A percentile compares a stretch with the other conserved stretches of the same genome.
phyloP scores from a whole-genome alignment of 2,888 invertebrate species.

The Matsumyia berberina region DNA sequence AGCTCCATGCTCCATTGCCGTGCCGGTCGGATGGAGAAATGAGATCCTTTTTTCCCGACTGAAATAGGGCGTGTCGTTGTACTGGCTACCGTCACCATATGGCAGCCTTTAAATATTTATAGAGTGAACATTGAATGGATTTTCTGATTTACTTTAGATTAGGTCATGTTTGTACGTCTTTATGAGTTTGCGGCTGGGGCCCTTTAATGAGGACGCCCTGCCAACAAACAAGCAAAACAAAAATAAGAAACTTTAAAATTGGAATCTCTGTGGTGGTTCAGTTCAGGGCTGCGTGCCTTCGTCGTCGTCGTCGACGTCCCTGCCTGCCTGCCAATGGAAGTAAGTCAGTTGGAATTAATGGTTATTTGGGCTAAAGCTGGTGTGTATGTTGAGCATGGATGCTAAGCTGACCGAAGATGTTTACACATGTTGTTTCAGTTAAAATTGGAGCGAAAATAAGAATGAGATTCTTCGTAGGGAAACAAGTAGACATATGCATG shows the following conservation, averaged over 20 bases:
- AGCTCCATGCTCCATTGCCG: conserved; percentile 21
- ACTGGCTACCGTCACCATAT: conserved; percentile 65
- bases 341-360: conserved; percentile 66
- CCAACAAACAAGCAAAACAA: conserved; percentile 30
- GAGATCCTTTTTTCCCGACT: conserved; percentile 57
- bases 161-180: conserved; percentile 74
- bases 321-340: conserved; percentile 28
- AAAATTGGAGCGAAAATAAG: background rate
- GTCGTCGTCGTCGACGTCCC: background rate
- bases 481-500: background rate
- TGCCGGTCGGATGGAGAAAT: conserved; percentile 38
- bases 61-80: conserved; percentile 75
- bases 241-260: conserved; percentile 68
- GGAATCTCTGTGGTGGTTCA: conserved; percentile 27
- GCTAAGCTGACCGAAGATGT: conserved; percentile 32
- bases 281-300: conserved; percentile 6
- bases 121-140: conserved; percentile 71
- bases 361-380: conserved; percentile 58
- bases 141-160: conserved; percentile 75
- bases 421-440: conserved; percentile 21
- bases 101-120: conserved; percentile 74
- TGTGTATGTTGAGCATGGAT: conserved; percentile 29
- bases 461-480: background rate
- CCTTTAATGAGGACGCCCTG: conserved; percentile 40
- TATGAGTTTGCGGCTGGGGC: conserved; percentile 22